Evolutionary conservation across 2,888 invertebrate species (phyloP), one percentile per base, ranked within the genome.

Genomic region (Rhaphigaster nebulosa): DNA sequence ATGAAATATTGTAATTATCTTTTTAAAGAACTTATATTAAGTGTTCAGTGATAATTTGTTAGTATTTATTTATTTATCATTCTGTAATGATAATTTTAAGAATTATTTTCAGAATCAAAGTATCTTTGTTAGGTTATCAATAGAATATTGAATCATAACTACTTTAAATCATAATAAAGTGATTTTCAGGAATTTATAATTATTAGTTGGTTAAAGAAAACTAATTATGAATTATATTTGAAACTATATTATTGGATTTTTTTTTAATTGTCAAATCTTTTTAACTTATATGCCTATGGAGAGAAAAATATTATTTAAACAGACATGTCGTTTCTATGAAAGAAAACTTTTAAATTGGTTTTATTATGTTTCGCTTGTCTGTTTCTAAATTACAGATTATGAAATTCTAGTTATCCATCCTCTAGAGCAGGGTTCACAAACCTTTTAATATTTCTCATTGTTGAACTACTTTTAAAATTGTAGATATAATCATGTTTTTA

Each of bases 21-120:
- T 76, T 65, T 76, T 76, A 76, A 38, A 76, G 20, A 76, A 38
- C 20, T 34, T 76, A 34, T 38, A 38, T 34, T 38, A 76, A 76
- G 70, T 34, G 70, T 76, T 20, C 20, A 76, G 38, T 76, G 34
- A 76, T 76, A 76, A 5, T 20, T 38, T 76, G 29, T 76, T 20
- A 20, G 45, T 45, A 84, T 45, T 84, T 84, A 84, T 84, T 84
- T 45, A 84, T 45, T 84, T 84, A 45, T 84, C 84, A 84, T 41
- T 84, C n/a, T 84, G 45, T 45, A 84, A 84, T 45, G 26, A 20
- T 84, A 45, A 84, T 41, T 41, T 80, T 80, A 41, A 29, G 60
- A n/a, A 60, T 29, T 65, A 65, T 65, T 65, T 76, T 76, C 20
- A 8, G 34, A 76, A 76, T 76, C 20, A 76, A 76, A 76, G 18